phyloP scores from a whole-genome alignment of 2,113 vertebrate genomes.

The Edolisoma coerulescens region DNA sequence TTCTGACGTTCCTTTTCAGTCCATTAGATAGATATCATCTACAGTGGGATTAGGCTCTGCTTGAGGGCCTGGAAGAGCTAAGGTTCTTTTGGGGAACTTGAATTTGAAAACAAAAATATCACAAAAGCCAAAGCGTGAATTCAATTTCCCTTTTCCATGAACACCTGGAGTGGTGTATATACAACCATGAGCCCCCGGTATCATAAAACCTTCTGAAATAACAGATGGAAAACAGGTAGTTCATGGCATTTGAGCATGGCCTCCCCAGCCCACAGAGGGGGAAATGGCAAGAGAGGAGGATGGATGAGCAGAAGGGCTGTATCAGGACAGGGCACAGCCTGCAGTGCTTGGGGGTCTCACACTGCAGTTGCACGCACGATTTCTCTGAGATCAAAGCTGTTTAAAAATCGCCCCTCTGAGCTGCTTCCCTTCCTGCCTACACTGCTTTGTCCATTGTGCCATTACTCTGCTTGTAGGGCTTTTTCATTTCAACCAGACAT shows the following conservation, averaged over 20 bases:
- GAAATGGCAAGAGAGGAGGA: neutral
- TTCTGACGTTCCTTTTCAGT: neutral
- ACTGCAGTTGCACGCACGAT: rapidly evolving
- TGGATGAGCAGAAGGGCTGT: neutral
- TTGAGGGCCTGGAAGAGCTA: neutral
- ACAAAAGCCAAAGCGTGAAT: neutral
- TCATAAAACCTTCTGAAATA: neutral
- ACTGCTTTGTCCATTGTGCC: rapidly evolving
- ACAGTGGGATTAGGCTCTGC: neutral
- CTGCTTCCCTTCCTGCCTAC: neutral
- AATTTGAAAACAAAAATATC: neutral
- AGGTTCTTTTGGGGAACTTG: neutral
- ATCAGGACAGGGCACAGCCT: neutral
- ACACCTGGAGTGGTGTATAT: neutral
- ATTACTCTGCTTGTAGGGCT: neutral
- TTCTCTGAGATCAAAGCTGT: neutral
- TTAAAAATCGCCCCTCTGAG: neutral
- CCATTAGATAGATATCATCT: neutral
- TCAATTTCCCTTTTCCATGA: neutral
- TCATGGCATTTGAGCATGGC: neutral
- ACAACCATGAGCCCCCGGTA: neutral
- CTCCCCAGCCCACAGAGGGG: neutral
- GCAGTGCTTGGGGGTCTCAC: neutral
- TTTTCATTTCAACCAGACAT: neutral
- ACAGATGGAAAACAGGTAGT: neutral